Conservation (phyloP, 2,888 invertebrate genomes). For the Lasioglossum figueresi region DNA sequence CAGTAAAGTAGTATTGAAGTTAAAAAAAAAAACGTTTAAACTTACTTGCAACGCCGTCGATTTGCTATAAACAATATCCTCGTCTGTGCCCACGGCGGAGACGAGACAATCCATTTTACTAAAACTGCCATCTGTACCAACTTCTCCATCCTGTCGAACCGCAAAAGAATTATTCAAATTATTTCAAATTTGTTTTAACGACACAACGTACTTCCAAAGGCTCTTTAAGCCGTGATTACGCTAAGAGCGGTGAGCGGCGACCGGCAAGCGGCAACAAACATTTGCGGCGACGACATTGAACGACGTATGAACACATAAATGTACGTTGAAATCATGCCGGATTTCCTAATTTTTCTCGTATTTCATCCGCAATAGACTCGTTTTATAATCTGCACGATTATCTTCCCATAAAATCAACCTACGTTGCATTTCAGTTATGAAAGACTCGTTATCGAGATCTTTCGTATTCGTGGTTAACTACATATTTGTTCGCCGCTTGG, state of each 20-base stretch:
- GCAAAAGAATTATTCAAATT: slow-evolving; percentile 13
- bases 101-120: slow-evolving; percentile 95
- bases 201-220: neutral
- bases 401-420: neutral
- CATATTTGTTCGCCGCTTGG: neutral
- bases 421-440: neutral
- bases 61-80: slow-evolving; percentile 98
- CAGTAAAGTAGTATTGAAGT: neutral
- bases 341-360: neutral
- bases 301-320: no score
- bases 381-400: neutral
- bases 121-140: slow-evolving; percentile 90
- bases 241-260: no score
- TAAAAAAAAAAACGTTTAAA: slow-evolving; percentile 7
- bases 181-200: neutral
- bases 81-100: slow-evolving; percentile 96
- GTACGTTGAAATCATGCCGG: no score
- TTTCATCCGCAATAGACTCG: neutral
- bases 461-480: neutral
- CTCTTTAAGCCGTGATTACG: slow-evolving; percentile 81
- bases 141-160: slow-evolving; percentile 85
- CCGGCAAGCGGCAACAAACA: no score
- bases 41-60: slow-evolving; percentile 95
- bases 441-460: neutral
- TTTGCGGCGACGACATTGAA: no score